Conservation (phyloP, 92 coral and sea anemone genomes). For the Epizoanthus stellaris region DNA sequence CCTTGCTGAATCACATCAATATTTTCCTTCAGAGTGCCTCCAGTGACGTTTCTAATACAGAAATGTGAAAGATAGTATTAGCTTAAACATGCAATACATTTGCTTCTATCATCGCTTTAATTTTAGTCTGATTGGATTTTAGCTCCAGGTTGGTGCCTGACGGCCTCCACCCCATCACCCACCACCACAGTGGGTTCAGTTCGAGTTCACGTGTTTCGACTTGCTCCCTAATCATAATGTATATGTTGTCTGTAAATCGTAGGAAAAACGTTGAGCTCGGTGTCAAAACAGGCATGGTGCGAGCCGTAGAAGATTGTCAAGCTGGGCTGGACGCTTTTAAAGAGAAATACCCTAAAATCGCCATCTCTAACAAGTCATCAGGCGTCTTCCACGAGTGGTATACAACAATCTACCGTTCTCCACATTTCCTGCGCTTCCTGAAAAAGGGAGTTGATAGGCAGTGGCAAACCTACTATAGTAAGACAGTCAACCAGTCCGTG, state of each 20-base stretch:
- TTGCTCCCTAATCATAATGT: no score
- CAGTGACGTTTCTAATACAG: no score
- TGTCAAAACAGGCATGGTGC: slow-evolving; percentile 89
- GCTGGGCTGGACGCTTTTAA: slow-evolving; percentile 91
- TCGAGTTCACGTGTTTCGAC: no score
- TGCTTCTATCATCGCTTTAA: no score
- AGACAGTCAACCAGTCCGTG: slow-evolving; percentile 58
- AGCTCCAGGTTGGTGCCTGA: no score
- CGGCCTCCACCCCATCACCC: no score
- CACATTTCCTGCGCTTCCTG: slow-evolving; percentile 53
- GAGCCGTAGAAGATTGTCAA: slow-evolving; percentile 82
- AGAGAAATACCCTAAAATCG: slow-evolving; percentile 49
- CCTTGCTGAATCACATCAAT: no score
- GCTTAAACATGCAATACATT: no score
- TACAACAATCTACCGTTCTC: slow-evolving; percentile 42
- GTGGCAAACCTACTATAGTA: slow-evolving; percentile 69
- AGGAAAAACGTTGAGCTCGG: slow-evolving; percentile 89
- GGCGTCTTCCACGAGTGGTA: slow-evolving; percentile 80
- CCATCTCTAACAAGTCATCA: slow-evolving; percentile 54
- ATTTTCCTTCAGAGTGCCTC: no score
- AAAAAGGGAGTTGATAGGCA: slow-evolving; percentile 54
- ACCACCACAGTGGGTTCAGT: no score
- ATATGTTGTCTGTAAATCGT: background rate
- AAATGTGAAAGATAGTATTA: no score
- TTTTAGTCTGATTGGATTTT: no score